Evolutionary conservation across 1,140 invertebrate genomes (phyloP).

Genomic region (Chymomyza costata): DNA sequence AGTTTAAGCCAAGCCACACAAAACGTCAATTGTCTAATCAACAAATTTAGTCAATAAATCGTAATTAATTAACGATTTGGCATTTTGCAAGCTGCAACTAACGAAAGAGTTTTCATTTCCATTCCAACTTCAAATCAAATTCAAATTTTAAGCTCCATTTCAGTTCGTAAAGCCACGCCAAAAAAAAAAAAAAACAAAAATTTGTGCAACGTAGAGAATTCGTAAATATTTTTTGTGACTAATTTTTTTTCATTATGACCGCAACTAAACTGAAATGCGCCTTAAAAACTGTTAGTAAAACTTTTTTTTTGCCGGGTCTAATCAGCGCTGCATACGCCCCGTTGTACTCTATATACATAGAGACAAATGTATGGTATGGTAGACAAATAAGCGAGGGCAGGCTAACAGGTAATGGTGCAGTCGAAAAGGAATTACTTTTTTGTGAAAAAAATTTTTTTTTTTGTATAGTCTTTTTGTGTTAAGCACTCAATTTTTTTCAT

Average conservation of each 20-base stretch:
- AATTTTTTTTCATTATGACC: conserved; percentile 24
- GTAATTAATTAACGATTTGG: conserved; percentile 62
- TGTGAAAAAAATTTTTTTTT: too few species aligned
- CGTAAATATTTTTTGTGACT: too few species aligned
- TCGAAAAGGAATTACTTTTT: too few species aligned
- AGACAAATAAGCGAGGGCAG: too few species aligned
- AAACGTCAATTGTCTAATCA: conserved; percentile 73
- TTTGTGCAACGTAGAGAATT: conserved; percentile 26
- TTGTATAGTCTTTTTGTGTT: too few species aligned
- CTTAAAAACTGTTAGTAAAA: conserved; percentile 26
- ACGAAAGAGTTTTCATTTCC: conserved; percentile 47
- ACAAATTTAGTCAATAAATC: conserved; percentile 73
- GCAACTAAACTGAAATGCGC: neutral
- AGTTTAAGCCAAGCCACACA: too few species aligned
- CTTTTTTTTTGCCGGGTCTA: conserved; percentile 34
- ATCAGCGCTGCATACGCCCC: conserved; percentile 61
- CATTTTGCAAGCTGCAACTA: conserved; percentile 39
- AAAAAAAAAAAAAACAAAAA: conserved; percentile 31
- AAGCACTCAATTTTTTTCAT: too few species aligned
- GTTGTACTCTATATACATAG: too few species aligned
- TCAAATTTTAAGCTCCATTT: conserved; percentile 34
- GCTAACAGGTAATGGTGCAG: neutral
- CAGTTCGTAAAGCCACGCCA: conserved; percentile 13
- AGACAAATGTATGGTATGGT: too few species aligned
- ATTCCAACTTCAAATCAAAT: conserved; percentile 29